These are phyloP conservation scores for Notarius quadriscutis DNA, from an alignment of 2,113 vertebrate genomes.

Conservation along the genomic window DNA sequence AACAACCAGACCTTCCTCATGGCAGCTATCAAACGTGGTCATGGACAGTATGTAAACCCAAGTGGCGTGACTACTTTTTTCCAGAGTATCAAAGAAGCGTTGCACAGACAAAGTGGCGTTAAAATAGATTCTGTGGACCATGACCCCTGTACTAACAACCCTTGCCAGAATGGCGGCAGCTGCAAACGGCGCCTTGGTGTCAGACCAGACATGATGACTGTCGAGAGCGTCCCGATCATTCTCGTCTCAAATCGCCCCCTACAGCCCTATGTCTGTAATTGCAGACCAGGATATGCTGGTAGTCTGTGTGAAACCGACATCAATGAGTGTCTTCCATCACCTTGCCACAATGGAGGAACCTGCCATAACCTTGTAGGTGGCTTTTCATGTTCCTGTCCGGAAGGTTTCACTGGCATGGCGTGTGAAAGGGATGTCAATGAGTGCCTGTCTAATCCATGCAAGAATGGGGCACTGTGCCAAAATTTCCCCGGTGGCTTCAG, in stretches of 20 bases:
- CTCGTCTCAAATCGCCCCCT: slow-evolving; percentile 84
- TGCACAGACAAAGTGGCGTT: slow-evolving; percentile 89
- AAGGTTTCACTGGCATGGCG: slow-evolving; percentile 92
- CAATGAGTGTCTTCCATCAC: slow-evolving; percentile 88
- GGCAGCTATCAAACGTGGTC: slow-evolving; percentile 83
- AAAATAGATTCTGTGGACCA: slow-evolving; percentile 89
- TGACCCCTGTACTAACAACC: slow-evolving; percentile 85
- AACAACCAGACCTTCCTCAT: slow-evolving; percentile 88
- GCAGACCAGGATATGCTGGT: slow-evolving; percentile 86
- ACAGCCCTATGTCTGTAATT: slow-evolving; percentile 86
- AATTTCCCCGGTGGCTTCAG: slow-evolving; percentile 94
- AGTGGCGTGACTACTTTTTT: slow-evolving; percentile 95
- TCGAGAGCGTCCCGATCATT: slow-evolving; percentile 87
- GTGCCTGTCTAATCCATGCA: slow-evolving; percentile 91
- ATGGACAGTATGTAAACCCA: slow-evolving; percentile 87
- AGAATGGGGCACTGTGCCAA: slow-evolving; percentile 89
- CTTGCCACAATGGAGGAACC: slow-evolving; percentile 92
- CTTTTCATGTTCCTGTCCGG: slow-evolving; percentile 91
- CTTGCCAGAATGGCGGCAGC: slow-evolving; percentile 92
- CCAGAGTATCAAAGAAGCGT: slow-evolving; percentile 90
- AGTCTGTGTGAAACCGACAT: slow-evolving; percentile 85
- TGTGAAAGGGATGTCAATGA: slow-evolving; percentile 96
- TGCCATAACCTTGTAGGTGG: slow-evolving; percentile 94
- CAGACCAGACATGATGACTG: slow-evolving; percentile 69
- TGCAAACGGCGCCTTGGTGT: slow-evolving; percentile 85